These are phyloP conservation scores for Xenotilapia leptura DNA, from an alignment of 2,113 vertebrate genomes.

Conservation along the genomic window DNA sequence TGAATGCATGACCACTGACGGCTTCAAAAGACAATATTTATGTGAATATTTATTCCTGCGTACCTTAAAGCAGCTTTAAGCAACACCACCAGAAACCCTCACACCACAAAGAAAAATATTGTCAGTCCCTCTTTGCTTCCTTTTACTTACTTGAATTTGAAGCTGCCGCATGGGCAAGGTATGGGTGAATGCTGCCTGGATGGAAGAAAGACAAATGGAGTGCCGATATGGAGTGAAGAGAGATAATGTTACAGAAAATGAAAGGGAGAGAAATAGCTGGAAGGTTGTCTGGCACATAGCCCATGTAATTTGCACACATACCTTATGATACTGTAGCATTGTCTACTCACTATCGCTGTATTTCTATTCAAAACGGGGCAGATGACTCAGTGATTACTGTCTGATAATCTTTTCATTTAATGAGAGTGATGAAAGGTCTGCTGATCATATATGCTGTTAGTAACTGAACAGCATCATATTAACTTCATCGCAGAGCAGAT, in stretches of 20 bases:
- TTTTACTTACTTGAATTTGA: conserved; percentile 80
- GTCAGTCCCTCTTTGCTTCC: neutral
- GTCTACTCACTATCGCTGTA: conserved; percentile 11
- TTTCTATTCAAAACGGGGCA: conserved; percentile 10
- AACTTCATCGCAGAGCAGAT: neutral
- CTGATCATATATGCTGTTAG: conserved; percentile 15
- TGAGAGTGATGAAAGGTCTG: conserved; percentile 21
- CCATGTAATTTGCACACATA: conserved; percentile 48
- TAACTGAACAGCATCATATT: neutral
- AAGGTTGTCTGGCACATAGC: conserved; percentile 25
- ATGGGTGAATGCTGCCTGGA: conserved; percentile 80
- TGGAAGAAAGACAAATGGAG: conserved; percentile 51
- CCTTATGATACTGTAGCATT: conserved; percentile 40
- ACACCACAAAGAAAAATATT: neutral
- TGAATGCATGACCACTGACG: neutral
- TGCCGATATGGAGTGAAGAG: conserved; percentile 11
- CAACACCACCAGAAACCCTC: neutral
- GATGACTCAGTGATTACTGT: conserved; percentile 7
- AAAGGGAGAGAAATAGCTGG: conserved; percentile 12
- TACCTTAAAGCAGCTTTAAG: neutral
- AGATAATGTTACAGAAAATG: conserved; percentile 47
- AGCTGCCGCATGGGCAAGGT: conserved; percentile 75
- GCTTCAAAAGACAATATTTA: neutral
- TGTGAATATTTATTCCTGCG: neutral
- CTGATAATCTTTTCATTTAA: conserved; percentile 42